These are phyloP conservation scores for Petrophora chlorosata DNA, from an alignment of 2,888 invertebrate species.

Conservation along the genomic window DNA sequence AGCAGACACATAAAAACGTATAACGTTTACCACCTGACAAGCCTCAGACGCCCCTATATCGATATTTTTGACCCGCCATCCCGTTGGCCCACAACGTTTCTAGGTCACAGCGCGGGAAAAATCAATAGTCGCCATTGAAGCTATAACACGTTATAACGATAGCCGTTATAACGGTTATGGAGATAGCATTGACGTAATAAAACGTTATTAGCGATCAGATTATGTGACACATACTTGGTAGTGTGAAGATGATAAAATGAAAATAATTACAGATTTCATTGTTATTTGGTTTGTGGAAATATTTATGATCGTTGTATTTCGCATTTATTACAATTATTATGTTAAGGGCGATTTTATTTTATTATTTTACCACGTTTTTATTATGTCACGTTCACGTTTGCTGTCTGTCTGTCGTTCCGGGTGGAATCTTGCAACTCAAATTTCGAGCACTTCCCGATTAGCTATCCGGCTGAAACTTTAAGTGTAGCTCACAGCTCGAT, in stretches of 20 bases:
- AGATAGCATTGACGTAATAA: not conserved
- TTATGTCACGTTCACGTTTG: too few species aligned
- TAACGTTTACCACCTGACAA: constrained; percentile 5
- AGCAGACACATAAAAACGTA: too few species aligned
- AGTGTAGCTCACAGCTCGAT: too few species aligned
- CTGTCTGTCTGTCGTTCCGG: too few species aligned
- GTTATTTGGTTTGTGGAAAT: too few species aligned
- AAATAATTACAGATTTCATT: not conserved
- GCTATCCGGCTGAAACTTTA: too few species aligned
- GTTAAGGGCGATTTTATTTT: too few species aligned
- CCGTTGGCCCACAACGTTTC: constrained; percentile 8
- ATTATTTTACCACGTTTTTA: too few species aligned
- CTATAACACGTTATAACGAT: not conserved
- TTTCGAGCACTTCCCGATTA: too few species aligned
- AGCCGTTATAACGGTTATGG: not conserved
- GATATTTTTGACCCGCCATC: constrained; percentile 5
- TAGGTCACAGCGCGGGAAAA: constrained; percentile 19
- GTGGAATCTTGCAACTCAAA: too few species aligned
- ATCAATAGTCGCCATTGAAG: constrained; percentile 16
- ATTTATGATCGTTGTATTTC: too few species aligned
- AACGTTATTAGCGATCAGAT: constrained; percentile 1
- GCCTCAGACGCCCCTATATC: not conserved
- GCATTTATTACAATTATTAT: too few species aligned
- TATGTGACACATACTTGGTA: not conserved
- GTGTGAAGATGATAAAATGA: not conserved